Evolutionary conservation across 1,140 invertebrate species (phyloP).

Genomic region (Drosophila elegans): DNA sequence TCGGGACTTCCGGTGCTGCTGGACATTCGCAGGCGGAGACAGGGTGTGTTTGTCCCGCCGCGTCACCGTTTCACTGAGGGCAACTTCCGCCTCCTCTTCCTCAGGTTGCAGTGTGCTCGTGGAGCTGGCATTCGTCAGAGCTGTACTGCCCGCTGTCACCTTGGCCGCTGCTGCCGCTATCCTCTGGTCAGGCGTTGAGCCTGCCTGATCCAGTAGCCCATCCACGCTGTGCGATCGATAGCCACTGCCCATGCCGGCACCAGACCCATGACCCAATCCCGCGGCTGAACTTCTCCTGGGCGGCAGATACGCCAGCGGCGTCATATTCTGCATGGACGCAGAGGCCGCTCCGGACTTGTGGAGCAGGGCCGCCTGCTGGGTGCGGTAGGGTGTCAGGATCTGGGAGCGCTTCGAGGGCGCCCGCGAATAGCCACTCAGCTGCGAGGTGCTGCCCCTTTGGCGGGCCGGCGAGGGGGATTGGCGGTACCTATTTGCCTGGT

Average conservation of each 20-base stretch:
- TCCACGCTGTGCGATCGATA: slow-evolving; percentile 84
- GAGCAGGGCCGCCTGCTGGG: slow-evolving; percentile 69
- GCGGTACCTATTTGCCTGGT: slow-evolving; percentile 85
- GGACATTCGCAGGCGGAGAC: slow-evolving; percentile 54
- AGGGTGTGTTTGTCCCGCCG: slow-evolving; percentile 66
- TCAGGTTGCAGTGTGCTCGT: slow-evolving; percentile 75
- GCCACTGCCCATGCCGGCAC: slow-evolving; percentile 56
- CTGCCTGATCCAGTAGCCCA: slow-evolving; percentile 75
- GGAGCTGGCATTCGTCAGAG: slow-evolving; percentile 78
- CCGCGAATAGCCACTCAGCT: slow-evolving; percentile 80
- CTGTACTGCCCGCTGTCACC: slow-evolving; percentile 74
- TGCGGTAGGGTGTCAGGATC: slow-evolving; percentile 73
- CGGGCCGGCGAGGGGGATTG: slow-evolving; percentile 88
- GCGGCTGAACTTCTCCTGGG: slow-evolving; percentile 71
- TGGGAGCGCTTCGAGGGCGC: slow-evolving; percentile 63
- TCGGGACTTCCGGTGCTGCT: slow-evolving; percentile 86
- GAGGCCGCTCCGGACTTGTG: slow-evolving; percentile 60
- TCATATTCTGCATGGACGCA: slow-evolving; percentile 79
- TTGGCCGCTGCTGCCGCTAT: slow-evolving; percentile 76
- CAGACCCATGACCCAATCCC: slow-evolving; percentile 53
- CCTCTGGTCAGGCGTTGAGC: slow-evolving; percentile 64
- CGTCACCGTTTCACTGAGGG: slow-evolving; percentile 36
- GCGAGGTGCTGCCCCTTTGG: slow-evolving; percentile 86
- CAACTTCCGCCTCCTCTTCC: slow-evolving; percentile 33
- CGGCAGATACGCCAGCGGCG: slow-evolving; percentile 59